Base-by-base conservation (phyloP, 2,888 invertebrate species). In the Noctua pronuba region DNA sequence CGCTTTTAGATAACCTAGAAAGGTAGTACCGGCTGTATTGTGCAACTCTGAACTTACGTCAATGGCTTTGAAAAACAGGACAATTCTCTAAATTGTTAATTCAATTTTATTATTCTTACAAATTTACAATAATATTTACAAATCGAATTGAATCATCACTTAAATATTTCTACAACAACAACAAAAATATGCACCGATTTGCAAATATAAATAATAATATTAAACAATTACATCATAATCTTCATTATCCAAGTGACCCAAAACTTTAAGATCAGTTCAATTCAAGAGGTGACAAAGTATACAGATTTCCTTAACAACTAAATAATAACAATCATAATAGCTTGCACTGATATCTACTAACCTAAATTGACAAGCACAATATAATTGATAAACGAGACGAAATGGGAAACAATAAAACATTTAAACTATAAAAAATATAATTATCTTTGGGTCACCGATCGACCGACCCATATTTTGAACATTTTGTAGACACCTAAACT, bases 331-430 rank as follows among this genome's bases (percentile, higher is more conserved):
- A 83, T 88, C 86, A 82, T 80, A 69, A 80, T 78, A 88, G 73
- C 86, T 86, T 89, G 88, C 90, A 91, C 84, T 89, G 86, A 92
- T 94, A 94, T 93, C 92, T 85, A 82, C 82, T 94, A 94, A 95
- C 95, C 95, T 92, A 94, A 93, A 94, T 95, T 92, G 85, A 87
- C 88, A 89, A 90, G 88, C 88, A 93, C 88, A 92, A 91, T 94
- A 92, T 91, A 90, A 90, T 90, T 91, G 95, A 95, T 95, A 95
- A 90, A 93, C 89, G 83, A 86, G 83, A 90, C 90, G 77, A 91
- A 92, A 92, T 90, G 92, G 90, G 91, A 94, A 94, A 95, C 95
- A 96, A 95, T 96, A 93, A 94, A 92, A 91, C 88, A 90, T 90
- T 91, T 90, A 88, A 91, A 86, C 81, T 90, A 88, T 88, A 92